phyloP scores from a whole-genome alignment of 1,140 invertebrate genomes.

The Trypoxylus dichotomus region DNA sequence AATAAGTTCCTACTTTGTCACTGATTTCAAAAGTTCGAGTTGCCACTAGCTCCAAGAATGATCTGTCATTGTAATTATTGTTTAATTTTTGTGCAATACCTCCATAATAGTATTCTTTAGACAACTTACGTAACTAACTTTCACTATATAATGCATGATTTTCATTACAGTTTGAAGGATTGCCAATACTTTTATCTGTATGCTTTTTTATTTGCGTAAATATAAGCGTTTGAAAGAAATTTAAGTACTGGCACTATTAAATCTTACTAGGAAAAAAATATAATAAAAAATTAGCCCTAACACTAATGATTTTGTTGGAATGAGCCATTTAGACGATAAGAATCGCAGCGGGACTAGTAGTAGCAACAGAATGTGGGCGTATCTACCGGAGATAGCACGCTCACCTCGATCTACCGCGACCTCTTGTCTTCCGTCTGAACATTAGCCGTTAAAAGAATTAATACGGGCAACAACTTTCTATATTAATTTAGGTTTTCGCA shows the following conservation, averaged over 20 bases:
- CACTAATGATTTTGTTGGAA: neutral
- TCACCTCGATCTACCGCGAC: neutral
- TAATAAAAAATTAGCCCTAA: neutral
- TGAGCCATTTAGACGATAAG: neutral
- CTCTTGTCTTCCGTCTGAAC: neutral
- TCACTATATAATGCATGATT: too few relatives aligned
- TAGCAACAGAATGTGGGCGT: neutral
- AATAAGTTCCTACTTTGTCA: too few relatives aligned
- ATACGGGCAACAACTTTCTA: conserved; percentile 25
- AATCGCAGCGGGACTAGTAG: neutral
- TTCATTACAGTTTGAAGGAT: too few relatives aligned
- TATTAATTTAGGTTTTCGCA: conserved; percentile 26
- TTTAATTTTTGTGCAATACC: too few relatives aligned
- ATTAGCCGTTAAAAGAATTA: neutral
- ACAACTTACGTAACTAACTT: too few relatives aligned
- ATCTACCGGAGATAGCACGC: neutral
- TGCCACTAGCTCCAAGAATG: too few relatives aligned
- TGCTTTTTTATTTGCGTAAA: too few relatives aligned
- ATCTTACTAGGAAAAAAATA: neutral
- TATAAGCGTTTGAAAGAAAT: too few relatives aligned
- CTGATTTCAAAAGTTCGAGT: too few relatives aligned
- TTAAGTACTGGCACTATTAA: neutral
- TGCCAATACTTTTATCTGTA: too few relatives aligned
- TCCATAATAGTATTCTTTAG: too few relatives aligned
- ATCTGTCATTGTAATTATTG: too few relatives aligned